Base-by-base conservation (phyloP, 1,140 invertebrate genomes). In the Steinernema feltiae region DNA sequence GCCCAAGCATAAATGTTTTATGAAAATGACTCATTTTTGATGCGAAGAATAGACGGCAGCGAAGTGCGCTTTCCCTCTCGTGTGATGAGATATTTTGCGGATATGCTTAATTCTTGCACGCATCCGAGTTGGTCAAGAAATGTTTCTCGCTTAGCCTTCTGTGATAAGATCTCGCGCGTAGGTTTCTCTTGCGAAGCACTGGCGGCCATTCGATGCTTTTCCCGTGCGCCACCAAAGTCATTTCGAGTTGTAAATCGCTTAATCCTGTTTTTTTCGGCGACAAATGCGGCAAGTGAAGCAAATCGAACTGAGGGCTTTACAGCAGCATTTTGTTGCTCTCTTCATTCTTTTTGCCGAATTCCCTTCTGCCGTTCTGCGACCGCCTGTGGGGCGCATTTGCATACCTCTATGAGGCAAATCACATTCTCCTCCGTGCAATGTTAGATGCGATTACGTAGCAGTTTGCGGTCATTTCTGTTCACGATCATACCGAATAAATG, bases 21-120 rank as follows among this genome's bases (percentile, higher is more conserved):
- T 21, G 53, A 63, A 63, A 63, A 63, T 63, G 53, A 63, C 53
- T 63, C 53, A 63, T 63, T 63, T 63, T 63, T 63, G 53, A 63
- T 63, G 53, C 53, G 53, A 63, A 63, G 53, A 63, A 63, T 63
- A 63, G 53, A 63, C 7, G 15, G 24, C 35, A 41, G 18, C 53
- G 53, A 63, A 63, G 53, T 63, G 53, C 53, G 53, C 24, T 63
- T 21, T 63, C 53, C 53, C 53, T 63, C 24, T 63, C 53, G 53
- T 63, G 7, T 63, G 53, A 27, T 12, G 24, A 21, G 53, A 63
- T 63, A 63, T 63, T 63, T 63, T 63, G 53, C 24, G 53, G 15
- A 27, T 63, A 63, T 63, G 53, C 53, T 15, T 63, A 63, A 63
- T 63, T 15, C 53, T 15, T 63, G 53, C 24, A 3, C 53, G 7